Evolutionary conservation across 2,113 vertebrate genomes (phyloP).

Genomic region (Empidonax traillii): DNA sequence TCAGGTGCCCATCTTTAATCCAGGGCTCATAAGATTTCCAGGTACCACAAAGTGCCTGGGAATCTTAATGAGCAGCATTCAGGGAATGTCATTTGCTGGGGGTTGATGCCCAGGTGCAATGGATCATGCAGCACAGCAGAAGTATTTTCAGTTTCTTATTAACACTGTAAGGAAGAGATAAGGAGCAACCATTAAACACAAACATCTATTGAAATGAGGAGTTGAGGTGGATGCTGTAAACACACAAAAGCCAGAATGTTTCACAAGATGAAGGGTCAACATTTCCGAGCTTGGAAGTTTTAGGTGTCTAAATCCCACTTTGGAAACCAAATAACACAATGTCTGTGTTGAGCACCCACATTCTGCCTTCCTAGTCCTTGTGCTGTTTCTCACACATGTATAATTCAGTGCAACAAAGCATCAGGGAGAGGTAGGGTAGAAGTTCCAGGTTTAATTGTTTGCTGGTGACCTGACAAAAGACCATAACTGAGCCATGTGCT

Average conservation of each 20-base stretch:
- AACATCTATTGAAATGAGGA: constrained; percentile 1
- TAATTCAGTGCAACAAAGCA: neutral
- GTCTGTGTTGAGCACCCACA: neutral
- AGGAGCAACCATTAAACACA: neutral
- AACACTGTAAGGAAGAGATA: constrained; percentile 6
- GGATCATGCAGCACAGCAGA: neutral
- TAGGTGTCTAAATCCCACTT: neutral
- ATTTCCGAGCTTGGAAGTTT: neutral
- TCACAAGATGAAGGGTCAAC: neutral
- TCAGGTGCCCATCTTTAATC: neutral
- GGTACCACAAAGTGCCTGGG: neutral
- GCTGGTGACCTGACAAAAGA: neutral
- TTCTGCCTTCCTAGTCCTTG: neutral
- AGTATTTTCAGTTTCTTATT: constrained; percentile 15
- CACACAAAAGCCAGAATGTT: neutral
- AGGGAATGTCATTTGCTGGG: constrained; percentile 5
- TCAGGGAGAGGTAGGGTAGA: neutral
- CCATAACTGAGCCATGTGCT: neutral
- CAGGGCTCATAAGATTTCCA: neutral
- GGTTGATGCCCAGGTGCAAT: neutral
- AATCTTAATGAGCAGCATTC: neutral
- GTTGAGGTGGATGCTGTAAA: neutral
- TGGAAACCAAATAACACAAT: neutral
- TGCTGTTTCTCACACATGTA: neutral
- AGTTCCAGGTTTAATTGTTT: neutral